Base-by-base conservation (phyloP, 2,113 vertebrate genomes). In the Chaetodon auriga region DNA sequence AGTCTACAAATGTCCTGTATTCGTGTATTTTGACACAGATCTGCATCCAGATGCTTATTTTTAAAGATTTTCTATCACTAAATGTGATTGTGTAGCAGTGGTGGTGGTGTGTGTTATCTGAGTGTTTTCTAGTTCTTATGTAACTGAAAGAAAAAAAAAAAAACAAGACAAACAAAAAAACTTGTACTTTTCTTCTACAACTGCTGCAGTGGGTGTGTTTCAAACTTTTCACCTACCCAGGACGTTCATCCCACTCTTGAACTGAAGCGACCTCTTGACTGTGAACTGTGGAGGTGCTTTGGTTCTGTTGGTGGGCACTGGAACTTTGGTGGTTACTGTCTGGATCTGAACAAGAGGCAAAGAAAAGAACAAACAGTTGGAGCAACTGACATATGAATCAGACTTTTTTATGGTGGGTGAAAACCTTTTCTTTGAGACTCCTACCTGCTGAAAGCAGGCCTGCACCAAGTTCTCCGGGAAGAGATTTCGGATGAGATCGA, bases 181-280 rank as follows among this genome's bases (percentile, higher is more conserved):
- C 21, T 69, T 66, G 16, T 62, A 5, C 23, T 41, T 82, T 61
- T 75, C 45, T 75, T 14, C 16, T 58, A 38, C 5, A 38, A 49
- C 60, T 74, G 36, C 19, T 23, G 9, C n/a, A 68, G 54, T 76
- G 19, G 61, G 80, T 6, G 48, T 75, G 51, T 75, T 75, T 76
- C 74, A 55, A 25, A 80, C 15, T 35, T 53, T 82, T 45, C 76
- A 86, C 94, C 76, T 94, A 99, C 98, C 98, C 90, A 99, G 91
- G 75, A 99, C 98, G 14, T 99, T 99, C 98, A 99, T 99, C 85
- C 98, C 98, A 51, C 98, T 96, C 92, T 99, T 99, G 95, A 98
- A 99, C 92, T 99, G 97, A 68, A 99, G 96, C 19, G 96, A 94
- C 82, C 98, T 97, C 90, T 97, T 99, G 71, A 98, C 83, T 10